phyloP scores from a whole-genome alignment of 2,888 invertebrate species.

The Parthenolecanium corni region DNA sequence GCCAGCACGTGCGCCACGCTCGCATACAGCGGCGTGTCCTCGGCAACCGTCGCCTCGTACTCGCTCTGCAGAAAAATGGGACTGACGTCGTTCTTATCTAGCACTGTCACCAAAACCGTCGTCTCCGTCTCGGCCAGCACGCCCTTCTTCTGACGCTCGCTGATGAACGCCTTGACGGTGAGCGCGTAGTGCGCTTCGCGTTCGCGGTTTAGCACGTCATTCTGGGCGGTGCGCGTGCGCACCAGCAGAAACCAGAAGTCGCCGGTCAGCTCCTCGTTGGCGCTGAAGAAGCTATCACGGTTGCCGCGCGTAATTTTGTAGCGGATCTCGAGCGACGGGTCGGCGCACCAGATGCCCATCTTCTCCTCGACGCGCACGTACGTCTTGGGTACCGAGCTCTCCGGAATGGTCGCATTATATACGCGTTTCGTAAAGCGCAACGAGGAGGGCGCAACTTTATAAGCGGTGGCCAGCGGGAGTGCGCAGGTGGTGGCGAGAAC shows the following conservation, averaged over 20 bases:
- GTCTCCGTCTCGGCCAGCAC: conserved; percentile 54
- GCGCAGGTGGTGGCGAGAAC: background rate
- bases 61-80: conserved; percentile 85
- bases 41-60: conserved; percentile 75
- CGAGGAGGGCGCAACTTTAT: background rate
- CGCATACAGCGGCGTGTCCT: conserved; percentile 74
- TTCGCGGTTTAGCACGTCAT: conserved; percentile 86
- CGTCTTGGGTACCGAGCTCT: conserved; percentile 85
- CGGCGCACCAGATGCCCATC: conserved; percentile 59
- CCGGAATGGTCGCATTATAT: conserved; percentile 83
- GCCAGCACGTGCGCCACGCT: conserved; percentile 70
- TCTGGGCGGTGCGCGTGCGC: conserved; percentile 73
- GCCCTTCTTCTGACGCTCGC: conserved; percentile 37
- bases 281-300: conserved; percentile 81
- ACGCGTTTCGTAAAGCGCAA: conserved; percentile 53
- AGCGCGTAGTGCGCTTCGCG: conserved; percentile 71
- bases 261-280: conserved; percentile 76
- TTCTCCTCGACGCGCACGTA: conserved; percentile 59
- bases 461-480: background rate
- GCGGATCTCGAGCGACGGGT: conserved; percentile 48
- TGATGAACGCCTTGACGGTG: conserved; percentile 59
- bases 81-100: conserved; percentile 81
- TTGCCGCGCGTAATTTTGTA: conserved; percentile 82
- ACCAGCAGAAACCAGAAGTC: conserved; percentile 89
- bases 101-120: conserved; percentile 55